Base-by-base conservation (phyloP, 2,113 vertebrate species). In the Silurus glanis region DNA sequence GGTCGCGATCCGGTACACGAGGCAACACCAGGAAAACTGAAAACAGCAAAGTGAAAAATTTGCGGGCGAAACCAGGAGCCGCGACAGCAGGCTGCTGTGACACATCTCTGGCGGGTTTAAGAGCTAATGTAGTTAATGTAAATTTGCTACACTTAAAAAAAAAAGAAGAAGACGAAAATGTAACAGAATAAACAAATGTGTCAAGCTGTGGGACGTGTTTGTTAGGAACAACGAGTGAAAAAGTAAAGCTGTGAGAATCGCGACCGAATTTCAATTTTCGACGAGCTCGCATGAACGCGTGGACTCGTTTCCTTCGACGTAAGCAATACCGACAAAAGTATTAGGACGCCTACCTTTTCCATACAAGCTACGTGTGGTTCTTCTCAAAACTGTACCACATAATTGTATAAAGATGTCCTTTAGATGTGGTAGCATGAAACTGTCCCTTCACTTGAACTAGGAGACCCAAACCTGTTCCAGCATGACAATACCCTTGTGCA, bases 191-290 rank as follows among this genome's bases (percentile, higher is more conserved):
- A 16, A 58, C n/a, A 79, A 79, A 79, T 9, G n/a, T 56, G 49
- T 76, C 21, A 55, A 55, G 51, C 53, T 56, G 75, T 78, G 53
- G 53, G 53, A 17, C 7, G 5, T 78, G 53, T 16, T 51, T 76
- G 49, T 76, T 53, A 76, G 21, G 49, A 76, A 55, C 49, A 76
- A 25, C 0, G 51, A 28, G 23, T 56, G 75, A 37, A 59, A n/a
- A 59, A 28, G 83, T 58, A 16, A 55, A 79, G 76, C 76, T 64
- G 59, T 49, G 58, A 81, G 37, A 81, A 49, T 47, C 61, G 25
- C 14, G 9, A 16, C 17, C 76, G 28, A 81, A 62, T 62, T 62
- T 81, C 37, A 45, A 82, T 66, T 37, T 37, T 51, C 6, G 23
- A 13, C 14, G 14, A 6, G 3, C 23, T 76, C 72, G 53, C 72